phyloP scores from a whole-genome alignment of 2,888 invertebrate genomes.

The Phortica okadai region DNA sequence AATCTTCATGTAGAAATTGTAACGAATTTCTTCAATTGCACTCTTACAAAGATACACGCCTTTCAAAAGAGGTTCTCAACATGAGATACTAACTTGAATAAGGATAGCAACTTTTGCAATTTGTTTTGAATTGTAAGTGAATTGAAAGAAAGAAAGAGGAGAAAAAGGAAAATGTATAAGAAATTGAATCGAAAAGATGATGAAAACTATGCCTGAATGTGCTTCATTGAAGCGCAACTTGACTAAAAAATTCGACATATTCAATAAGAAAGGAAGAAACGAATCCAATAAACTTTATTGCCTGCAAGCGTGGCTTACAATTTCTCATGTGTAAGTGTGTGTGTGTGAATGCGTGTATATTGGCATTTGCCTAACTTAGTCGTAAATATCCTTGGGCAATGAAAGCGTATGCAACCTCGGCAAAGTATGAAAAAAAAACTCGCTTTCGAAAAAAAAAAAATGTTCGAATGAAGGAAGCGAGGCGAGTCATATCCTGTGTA shows the following conservation, averaged over 20 bases:
- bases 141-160: neutral
- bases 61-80: neutral
- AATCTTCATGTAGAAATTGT: neutral
- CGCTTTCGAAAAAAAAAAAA: neutral
- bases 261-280: conserved; percentile 29
- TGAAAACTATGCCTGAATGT: conserved; percentile 10
- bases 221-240: conserved; percentile 13
- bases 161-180: neutral
- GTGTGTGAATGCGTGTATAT: conserved; percentile 35
- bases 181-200: neutral
- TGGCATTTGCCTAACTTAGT: conserved; percentile 57
- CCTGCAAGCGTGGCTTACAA: conserved; percentile 44
- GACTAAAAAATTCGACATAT: conserved; percentile 1
- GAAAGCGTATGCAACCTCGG: conserved; percentile 6
- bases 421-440: conserved; percentile 7
- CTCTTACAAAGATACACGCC: neutral
- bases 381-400: conserved; percentile 59
- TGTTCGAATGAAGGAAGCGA: conserved; percentile 3
- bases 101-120: conserved; percentile 10
- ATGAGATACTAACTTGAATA: neutral
- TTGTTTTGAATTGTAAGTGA: neutral
- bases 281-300: conserved; percentile 58
- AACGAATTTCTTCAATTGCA: conserved; percentile 3
- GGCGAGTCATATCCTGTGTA: conserved; percentile 64
- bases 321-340: conserved; percentile 37